Conservation (phyloP, 2,797 vertebrate species). For the Gobionotothen gibberifrons region DNA sequence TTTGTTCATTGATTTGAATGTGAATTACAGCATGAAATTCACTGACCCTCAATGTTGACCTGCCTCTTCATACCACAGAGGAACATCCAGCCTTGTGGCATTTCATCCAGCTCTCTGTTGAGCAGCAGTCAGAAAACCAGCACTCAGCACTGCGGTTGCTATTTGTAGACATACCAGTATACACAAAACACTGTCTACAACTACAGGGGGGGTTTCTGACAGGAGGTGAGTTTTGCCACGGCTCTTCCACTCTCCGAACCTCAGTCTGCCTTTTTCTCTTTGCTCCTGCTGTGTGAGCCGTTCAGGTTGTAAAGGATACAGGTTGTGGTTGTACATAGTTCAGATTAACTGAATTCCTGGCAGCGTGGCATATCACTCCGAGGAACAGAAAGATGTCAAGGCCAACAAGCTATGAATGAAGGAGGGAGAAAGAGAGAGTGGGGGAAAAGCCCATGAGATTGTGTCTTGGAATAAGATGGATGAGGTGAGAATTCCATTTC, state of each 20-base stretch:
- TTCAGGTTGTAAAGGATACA: constrained; percentile 72
- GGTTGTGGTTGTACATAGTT: constrained; percentile 66
- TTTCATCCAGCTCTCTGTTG: constrained; percentile 10
- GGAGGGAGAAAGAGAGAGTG: constrained; percentile 26
- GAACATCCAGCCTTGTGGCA: constrained; percentile 4
- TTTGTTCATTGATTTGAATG: background rate
- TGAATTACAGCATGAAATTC: background rate
- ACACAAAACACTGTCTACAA: constrained; percentile 25
- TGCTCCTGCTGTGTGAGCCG: constrained; percentile 30
- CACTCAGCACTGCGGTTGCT: constrained; percentile 17
- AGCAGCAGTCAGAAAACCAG: constrained; percentile 6
- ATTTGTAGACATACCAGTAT: constrained; percentile 34
- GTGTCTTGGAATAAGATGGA: constrained; percentile 68
- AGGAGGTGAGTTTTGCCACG: constrained; percentile 23
- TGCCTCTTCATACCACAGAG: background rate
- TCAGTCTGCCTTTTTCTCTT: constrained; percentile 35
- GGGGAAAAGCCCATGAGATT: constrained; percentile 41
- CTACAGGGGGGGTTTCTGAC: constrained; percentile 45
- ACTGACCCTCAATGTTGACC: background rate
- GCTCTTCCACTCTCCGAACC: constrained; percentile 31
- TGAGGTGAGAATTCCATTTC: constrained; percentile 72
- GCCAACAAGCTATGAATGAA: constrained; percentile 48
- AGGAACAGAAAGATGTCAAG: constrained; percentile 69
- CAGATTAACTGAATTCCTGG: constrained; percentile 73
- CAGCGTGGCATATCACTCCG: constrained; percentile 57